Evolutionary conservation across 2,797 vertebrate genomes (phyloP).

Genomic region (Masticophis lateralis): DNA sequence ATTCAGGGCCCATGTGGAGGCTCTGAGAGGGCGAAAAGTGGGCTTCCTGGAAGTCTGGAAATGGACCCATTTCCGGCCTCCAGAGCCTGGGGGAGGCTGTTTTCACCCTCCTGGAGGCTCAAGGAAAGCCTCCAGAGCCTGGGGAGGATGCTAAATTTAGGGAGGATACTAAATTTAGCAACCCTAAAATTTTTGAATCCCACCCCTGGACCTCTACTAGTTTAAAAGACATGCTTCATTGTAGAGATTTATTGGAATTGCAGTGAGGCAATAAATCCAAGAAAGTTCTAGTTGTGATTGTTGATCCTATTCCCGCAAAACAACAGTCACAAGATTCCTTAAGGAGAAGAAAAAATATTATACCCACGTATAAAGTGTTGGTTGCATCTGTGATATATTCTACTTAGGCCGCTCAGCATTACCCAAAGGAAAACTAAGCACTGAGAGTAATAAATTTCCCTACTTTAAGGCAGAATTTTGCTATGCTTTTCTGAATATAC

Average conservation of each 20-base stretch:
- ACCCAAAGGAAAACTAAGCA: background rate
- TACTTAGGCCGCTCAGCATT: background rate
- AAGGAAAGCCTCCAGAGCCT: no score
- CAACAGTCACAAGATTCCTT: background rate
- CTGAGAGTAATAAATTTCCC: background rate
- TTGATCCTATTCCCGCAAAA: background rate
- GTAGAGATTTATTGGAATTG: background rate
- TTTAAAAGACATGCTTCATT: background rate
- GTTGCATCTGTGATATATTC: background rate
- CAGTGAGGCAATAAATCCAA: background rate
- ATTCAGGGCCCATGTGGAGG: no score
- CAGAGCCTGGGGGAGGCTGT: no score
- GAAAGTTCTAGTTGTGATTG: background rate
- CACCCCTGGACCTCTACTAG: background rate
- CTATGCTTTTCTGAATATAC: background rate
- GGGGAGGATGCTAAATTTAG: no score
- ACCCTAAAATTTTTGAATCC: no score
- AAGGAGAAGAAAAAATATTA: background rate
- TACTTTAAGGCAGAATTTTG: background rate
- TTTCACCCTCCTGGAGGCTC: no score
- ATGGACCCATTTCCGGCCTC: no score
- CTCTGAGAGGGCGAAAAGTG: no score
- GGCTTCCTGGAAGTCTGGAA: no score
- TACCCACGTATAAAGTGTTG: background rate
- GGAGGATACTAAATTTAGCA: no score